Conservation (phyloP, 2,888 invertebrate genomes). For the Kryphioiulus occultus region DNA sequence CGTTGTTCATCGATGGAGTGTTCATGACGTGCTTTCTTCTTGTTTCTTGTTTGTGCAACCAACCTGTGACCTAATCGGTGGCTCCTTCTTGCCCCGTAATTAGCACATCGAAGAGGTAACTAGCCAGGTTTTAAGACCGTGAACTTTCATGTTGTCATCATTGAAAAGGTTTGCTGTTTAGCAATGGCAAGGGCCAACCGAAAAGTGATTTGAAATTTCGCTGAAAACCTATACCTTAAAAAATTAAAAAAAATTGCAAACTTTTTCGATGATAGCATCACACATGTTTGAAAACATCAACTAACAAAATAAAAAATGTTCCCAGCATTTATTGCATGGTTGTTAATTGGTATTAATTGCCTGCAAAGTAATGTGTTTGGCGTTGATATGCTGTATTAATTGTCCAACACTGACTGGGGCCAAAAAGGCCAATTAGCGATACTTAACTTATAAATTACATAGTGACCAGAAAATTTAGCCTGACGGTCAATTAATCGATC, state of each 20-base stretch:
- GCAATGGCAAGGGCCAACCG: too few species aligned
- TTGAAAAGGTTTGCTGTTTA: too few species aligned
- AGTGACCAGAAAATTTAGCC: not conserved
- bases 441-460: not conserved
- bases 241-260: too few species aligned
- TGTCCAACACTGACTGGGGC: not conserved
- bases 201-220: too few species aligned
- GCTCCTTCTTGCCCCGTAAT: conserved; percentile 9
- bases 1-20: conserved; percentile 8
- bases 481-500: not conserved
- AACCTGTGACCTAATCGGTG: not conserved
- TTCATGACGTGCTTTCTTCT: conserved; percentile 17
- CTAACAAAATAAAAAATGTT: too few species aligned
- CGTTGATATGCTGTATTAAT: not conserved
- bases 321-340: not conserved
- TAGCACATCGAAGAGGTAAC: conserved; percentile 17
- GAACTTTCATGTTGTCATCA: not conserved
- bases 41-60: conserved; percentile 17
- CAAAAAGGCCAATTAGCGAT: not conserved
- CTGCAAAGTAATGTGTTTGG: not conserved
- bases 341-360: conserved; percentile 16
- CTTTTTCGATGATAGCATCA: not conserved
- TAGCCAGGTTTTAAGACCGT: not conserved
- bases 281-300: too few species aligned
- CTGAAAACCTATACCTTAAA: too few species aligned